These are phyloP conservation scores for Cartodere bifasciata DNA, from an alignment of 2,888 invertebrate genomes.

Conservation along the genomic window DNA sequence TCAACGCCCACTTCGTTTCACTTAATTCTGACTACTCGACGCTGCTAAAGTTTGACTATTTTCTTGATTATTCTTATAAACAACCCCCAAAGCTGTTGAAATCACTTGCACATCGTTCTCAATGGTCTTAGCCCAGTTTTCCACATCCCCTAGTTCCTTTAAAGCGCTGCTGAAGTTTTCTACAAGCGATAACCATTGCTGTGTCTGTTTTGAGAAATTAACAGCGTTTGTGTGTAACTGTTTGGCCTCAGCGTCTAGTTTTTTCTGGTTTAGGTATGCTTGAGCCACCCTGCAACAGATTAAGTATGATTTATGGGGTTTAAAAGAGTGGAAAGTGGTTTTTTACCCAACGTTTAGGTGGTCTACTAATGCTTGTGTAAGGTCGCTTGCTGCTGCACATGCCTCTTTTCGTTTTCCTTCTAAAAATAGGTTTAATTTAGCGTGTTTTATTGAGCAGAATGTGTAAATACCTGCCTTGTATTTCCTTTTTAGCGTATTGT, in stretches of 20 bases:
- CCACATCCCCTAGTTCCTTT: conserved; percentile 96
- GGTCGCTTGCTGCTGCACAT: conserved; percentile 77
- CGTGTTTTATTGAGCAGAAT: conserved; percentile 2
- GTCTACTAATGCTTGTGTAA: conserved; percentile 90
- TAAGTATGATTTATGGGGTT: conserved; percentile 7
- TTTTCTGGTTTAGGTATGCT: conserved; percentile 96
- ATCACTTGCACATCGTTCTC: conserved; percentile 92
- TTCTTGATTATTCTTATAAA: conserved; percentile 64
- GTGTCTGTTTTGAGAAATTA: conserved; percentile 91
- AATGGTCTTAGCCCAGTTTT: conserved; percentile 96
- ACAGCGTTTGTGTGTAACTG: conserved; percentile 86
- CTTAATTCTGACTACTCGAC: too few species aligned
- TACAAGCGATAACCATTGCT: conserved; percentile 89
- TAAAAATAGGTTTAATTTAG: conserved; percentile 35
- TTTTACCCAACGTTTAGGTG: conserved; percentile 94
- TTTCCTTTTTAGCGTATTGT: conserved; percentile 64
- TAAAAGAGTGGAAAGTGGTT: conserved; percentile 1
- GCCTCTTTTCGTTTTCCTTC: conserved; percentile 91
- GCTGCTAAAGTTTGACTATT: too few species aligned
- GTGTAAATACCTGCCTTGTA: conserved; percentile 72
- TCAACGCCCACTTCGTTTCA: too few species aligned
- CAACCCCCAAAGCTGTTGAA: conserved; percentile 82
- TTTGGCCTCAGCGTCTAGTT: conserved; percentile 94
- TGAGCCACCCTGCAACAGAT: conserved; percentile 72
- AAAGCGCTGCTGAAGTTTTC: conserved; percentile 77